Evolutionary conservation across 2,113 vertebrate genomes (phyloP), one percentile per base, ranked within the genome.

Genomic region (Dromas ardeola): DNA sequence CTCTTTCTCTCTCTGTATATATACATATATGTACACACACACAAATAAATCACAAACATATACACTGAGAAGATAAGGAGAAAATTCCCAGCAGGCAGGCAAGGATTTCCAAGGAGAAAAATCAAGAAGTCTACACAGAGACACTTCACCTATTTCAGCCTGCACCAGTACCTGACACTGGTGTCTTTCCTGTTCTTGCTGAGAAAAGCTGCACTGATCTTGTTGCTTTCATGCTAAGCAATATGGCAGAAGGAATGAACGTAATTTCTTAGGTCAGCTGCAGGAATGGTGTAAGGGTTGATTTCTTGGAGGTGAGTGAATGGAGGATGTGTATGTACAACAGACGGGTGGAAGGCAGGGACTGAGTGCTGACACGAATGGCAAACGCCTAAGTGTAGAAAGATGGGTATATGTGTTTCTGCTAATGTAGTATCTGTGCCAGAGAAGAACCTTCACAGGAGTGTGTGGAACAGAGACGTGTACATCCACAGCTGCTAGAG

Each of bases 11-110:
- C 17, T 63, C n/a, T n/a, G n/a, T 62, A 74, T 53, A 74, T 21
- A 87, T 13, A 86, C 30, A 76, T n/a, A 55, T 40, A 13, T 26
- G n/a, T 15, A 72, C 30, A 78, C 23, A 86, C 34, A 76, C 42
- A 92, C 6, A 90, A n/a, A 86, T 32, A 49, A 22, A 92, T 47
- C 50, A 91, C 81, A 89, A 81, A 96, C 58, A 90, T 53, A 50
- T 29, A 88, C 55, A 38, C 15, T n/a, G 63, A 84, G 91, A 93
- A 91, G 92, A 93, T 61, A 71, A 89, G 63, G 70, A 96, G 82
- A 95, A 87, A 86, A 84, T 47, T 87, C 81, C 79, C 86, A 84
- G 74, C 61, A 97, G 80, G 95, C 77, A 94, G 76, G 87, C 52
- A 83, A 87, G 76, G 80, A 93, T 47, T 96, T 96, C 66, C 66